These are phyloP conservation scores for Colistium nudipinnis DNA, from an alignment of 2,113 vertebrate species.

Conservation along the genomic window DNA sequence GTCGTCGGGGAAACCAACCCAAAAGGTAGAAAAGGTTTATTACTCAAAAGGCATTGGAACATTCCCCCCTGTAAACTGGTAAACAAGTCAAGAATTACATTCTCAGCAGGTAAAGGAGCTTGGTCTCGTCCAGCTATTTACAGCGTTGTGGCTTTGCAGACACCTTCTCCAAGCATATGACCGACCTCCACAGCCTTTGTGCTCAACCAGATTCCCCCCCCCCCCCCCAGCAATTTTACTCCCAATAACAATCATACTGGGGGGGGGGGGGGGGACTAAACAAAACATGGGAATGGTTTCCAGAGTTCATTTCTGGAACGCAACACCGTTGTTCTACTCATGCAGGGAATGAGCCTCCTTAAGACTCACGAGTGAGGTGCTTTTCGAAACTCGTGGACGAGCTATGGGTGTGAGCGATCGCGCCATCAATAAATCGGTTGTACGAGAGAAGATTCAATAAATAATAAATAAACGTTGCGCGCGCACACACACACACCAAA, in stretches of 20 bases:
- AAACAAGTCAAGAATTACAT: constrained; percentile 69
- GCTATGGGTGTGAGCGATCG: constrained; percentile 42
- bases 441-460: constrained; percentile 59
- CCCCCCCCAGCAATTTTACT: constrained; percentile 17
- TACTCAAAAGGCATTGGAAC: constrained; percentile 68
- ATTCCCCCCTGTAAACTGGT: constrained; percentile 64
- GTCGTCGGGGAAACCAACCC: not conserved
- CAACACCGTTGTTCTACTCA: constrained; percentile 41
- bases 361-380: constrained; percentile 47
- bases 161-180: constrained; percentile 2
- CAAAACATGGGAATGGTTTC: constrained; percentile 32
- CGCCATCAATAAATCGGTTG: constrained; percentile 30
- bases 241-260: constrained; percentile 14
- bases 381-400: constrained; percentile 43
- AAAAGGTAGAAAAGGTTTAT: constrained; percentile 78
- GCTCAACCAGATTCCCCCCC: constrained; percentile 52
- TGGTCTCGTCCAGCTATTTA: constrained; percentile 32
- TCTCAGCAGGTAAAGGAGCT: constrained; percentile 49
- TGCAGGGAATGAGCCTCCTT: constrained; percentile 56
- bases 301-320: constrained; percentile 12
- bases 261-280: too few relatives aligned
- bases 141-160: constrained; percentile 37
- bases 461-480: constrained; percentile 61
- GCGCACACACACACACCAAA: too few relatives aligned
- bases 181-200: constrained; percentile 47